phyloP scores from a whole-genome alignment of 2,113 vertebrate species.

The Crotalus horridus region DNA sequence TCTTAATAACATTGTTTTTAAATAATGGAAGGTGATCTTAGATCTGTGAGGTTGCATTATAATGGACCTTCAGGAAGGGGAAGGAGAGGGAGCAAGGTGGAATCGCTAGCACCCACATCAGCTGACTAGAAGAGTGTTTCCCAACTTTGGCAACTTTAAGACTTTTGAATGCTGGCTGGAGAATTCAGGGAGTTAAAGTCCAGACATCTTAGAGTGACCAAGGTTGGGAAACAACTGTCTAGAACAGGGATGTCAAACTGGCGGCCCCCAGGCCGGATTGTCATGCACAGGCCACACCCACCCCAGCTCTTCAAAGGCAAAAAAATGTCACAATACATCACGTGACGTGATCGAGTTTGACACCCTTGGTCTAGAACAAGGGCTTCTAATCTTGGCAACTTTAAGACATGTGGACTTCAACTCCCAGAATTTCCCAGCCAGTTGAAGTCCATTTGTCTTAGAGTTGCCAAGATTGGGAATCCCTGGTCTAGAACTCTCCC shows the following conservation, averaged over 20 bases:
- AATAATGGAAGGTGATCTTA: neutral
- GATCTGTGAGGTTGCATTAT: neutral
- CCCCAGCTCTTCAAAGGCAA: no score
- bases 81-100: neutral
- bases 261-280: no score
- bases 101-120: neutral
- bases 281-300: no score
- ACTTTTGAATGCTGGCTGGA: neutral
- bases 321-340: no score
- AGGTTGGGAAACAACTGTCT: neutral
- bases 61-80: neutral
- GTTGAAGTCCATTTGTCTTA: neutral
- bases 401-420: neutral
- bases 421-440: neutral
- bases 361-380: no score
- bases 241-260: neutral
- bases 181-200: neutral
- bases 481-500: neutral
- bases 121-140: neutral
- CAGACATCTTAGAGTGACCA: neutral
- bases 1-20: neutral
- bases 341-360: no score
- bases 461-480: neutral
- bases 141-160: neutral
- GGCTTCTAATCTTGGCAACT: neutral